Evolutionary conservation across 1,140 invertebrate species (phyloP).

Genomic region (Pseudobourletiella spinata): DNA sequence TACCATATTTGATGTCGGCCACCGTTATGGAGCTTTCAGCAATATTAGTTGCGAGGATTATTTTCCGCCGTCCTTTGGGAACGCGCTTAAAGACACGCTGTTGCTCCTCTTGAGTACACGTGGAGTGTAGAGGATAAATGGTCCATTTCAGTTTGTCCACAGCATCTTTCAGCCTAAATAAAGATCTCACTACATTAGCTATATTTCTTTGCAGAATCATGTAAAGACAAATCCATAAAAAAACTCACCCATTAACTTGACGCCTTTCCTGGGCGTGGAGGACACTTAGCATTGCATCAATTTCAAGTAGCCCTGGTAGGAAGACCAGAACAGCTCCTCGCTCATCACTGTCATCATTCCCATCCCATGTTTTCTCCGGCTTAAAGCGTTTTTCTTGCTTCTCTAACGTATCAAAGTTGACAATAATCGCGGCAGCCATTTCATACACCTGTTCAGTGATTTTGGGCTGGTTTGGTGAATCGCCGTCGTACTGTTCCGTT

Average conservation of each 20-base stretch:
- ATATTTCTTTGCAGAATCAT: background rate
- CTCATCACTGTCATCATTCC: background rate
- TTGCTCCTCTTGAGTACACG: slow-evolving; percentile 58
- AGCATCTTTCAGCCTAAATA: background rate
- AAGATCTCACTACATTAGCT: background rate
- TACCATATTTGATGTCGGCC: slow-evolving; percentile 76
- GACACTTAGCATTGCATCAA: slow-evolving; percentile 51
- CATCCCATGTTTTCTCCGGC: background rate
- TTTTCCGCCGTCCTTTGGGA: slow-evolving; percentile 56
- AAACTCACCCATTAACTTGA: too few relatives aligned
- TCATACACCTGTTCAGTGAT: slow-evolving; percentile 25
- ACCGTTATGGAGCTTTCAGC: slow-evolving; percentile 96
- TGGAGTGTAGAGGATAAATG: slow-evolving; percentile 59
- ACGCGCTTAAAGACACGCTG: slow-evolving; percentile 54
- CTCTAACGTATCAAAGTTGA: slow-evolving; percentile 53
- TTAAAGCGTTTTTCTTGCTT: background rate
- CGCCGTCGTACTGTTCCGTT: background rate
- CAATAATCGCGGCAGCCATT: slow-evolving; percentile 50
- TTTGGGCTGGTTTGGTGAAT: background rate
- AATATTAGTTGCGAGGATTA: slow-evolving; percentile 92
- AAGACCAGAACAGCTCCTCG: slow-evolving; percentile 70
- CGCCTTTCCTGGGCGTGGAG: too few relatives aligned
- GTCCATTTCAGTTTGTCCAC: slow-evolving; percentile 34
- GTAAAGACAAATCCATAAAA: background rate
- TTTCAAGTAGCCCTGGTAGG: slow-evolving; percentile 75